Evolutionary conservation across 2,113 vertebrate species (phyloP).

Genomic region (Tautogolabrus adspersus): DNA sequence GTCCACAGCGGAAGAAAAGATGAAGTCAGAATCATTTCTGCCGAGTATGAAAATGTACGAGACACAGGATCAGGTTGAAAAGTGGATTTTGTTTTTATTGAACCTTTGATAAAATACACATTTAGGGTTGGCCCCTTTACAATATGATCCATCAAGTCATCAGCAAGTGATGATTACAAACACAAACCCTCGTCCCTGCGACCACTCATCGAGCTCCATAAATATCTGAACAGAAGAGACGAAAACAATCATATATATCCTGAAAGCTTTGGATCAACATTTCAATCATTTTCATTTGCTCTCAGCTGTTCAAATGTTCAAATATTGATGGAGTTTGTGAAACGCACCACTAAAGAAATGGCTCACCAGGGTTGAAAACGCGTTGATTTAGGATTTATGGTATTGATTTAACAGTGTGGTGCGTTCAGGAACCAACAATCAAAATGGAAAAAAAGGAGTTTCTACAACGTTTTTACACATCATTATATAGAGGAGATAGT

Average conservation of each 20-base stretch:
- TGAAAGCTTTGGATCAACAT: conserved; percentile 8
- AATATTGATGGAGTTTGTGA: conserved; percentile 13
- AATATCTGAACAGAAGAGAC: conserved; percentile 23
- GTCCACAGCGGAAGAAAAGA: neutral
- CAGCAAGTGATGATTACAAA: neutral
- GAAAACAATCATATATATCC: too few species aligned
- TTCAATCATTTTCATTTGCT: conserved; percentile 10
- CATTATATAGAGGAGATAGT: conserved; percentile 18
- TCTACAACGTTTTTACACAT: neutral
- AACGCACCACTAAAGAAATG: neutral
- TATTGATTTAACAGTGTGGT: neutral
- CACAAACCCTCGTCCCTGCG: neutral
- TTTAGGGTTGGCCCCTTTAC: conserved; percentile 56
- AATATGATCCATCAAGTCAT: conserved; percentile 31
- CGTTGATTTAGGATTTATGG: conserved; percentile 12
- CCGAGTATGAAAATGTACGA: conserved; percentile 13
- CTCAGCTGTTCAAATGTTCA: neutral
- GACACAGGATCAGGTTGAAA: conserved; percentile 67
- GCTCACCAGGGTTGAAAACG: neutral
- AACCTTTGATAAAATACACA: conserved; percentile 75
- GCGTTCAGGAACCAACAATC: conserved; percentile 10
- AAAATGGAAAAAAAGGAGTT: neutral
- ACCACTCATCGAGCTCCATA: neutral
- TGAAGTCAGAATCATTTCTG: too few species aligned
- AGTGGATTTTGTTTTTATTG: conserved; percentile 77